A percentile compares a stretch with the other conserved stretches of the same genome.
These are phyloP conservation scores for Anguilla marmorata DNA, from an alignment of 2,797 vertebrate genomes.

Conservation along the genomic window DNA sequence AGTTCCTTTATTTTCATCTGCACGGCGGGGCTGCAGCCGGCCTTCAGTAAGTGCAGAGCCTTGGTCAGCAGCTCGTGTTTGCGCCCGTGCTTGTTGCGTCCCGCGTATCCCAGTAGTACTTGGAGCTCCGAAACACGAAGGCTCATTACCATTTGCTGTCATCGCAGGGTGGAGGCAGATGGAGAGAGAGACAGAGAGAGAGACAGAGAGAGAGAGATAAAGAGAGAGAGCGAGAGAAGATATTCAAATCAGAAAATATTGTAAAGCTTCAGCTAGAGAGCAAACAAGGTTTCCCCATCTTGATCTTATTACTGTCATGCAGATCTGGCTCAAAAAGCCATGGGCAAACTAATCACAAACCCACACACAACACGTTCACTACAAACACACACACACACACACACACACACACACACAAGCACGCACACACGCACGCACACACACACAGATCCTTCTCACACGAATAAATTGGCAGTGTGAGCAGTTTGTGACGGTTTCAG, in stretches of 20 bases:
- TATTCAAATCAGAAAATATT: conserved; percentile 1
- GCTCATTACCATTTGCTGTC: conserved; percentile 99
- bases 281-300: background rate
- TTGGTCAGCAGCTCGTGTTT: conserved; percentile 98
- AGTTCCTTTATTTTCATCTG: conserved; percentile 99
- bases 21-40: conserved; percentile 94
- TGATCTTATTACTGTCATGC: background rate
- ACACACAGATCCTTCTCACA: conserved; percentile 36
- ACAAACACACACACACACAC: conserved; percentile 1
- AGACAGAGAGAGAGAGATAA: background rate
- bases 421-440: background rate
- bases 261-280: background rate
- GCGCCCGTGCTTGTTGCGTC: conserved; percentile 97
- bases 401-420: background rate
- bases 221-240: conserved; percentile 29
- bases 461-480: conserved; percentile 12
- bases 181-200: conserved; percentile 24
- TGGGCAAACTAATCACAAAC: background rate
- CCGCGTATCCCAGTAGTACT: conserved; percentile 96
- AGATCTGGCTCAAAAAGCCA: background rate
- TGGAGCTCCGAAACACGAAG: conserved; percentile 98
- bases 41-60: conserved; percentile 92
- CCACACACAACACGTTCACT: background rate
- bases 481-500: background rate
- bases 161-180: conserved; percentile 33